Conservation (phyloP, 2,888 invertebrate species). For the Ceriagrion tenellum region DNA sequence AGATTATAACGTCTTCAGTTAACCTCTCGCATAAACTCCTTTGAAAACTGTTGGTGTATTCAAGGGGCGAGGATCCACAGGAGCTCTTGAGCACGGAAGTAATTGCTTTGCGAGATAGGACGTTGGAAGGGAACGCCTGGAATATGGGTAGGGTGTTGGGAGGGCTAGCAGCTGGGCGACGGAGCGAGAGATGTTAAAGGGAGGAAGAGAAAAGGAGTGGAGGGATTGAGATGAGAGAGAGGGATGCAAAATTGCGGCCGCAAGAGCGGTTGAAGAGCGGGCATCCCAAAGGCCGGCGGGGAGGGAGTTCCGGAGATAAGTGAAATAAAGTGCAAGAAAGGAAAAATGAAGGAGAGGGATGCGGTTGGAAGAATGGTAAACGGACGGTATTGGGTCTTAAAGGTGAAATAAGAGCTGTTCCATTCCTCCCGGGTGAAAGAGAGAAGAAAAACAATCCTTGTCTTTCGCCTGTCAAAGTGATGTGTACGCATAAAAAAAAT, state of each 20-base stretch:
- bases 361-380: background rate
- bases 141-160: background rate
- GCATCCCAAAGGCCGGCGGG: background rate
- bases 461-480: background rate
- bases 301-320: background rate
- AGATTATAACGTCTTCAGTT: background rate
- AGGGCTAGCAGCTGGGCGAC: background rate
- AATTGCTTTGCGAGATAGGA: background rate
- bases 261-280: background rate
- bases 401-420: background rate
- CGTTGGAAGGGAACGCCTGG: background rate
- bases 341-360: background rate
- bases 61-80: background rate
- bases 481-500: background rate
- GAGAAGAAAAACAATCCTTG: background rate
- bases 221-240: background rate
- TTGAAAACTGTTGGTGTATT: slow-evolving; percentile 11
- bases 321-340: background rate
- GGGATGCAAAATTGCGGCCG: background rate
- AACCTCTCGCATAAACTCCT: slow-evolving; percentile 18
- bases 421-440: background rate
- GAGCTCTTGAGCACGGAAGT: slow-evolving; percentile 11
- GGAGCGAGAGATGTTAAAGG: background rate
- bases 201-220: background rate
- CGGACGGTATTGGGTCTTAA: background rate